Base-by-base conservation (phyloP, 1,140 invertebrate genomes). In the Choristoneura fumiferana region DNA sequence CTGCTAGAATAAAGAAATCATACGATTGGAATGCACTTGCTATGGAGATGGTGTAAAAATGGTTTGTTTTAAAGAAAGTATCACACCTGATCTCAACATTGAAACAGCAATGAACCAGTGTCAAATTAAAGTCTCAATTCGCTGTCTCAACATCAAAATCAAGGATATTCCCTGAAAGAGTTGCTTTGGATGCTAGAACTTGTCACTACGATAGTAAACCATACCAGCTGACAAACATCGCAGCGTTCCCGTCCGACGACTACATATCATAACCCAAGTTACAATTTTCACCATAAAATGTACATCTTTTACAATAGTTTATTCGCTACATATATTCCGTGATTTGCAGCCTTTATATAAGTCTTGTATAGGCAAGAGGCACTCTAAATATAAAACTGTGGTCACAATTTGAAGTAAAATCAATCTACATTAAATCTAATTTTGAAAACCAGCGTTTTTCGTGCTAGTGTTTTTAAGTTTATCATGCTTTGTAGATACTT, bases 331-430 rank as follows among this genome's bases (percentile, higher is more conserved):
- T 88, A 90, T 76, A 85, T 84, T 86, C 75, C 81, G 88, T 90
- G 88, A 87, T 87, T 89, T 84, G 89, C 89, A 90, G 89, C 89
- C 89, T 90, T 90, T 88, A 85, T 87, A 87, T 90, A 90, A 90
- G 88, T 90, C 89, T 90, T 89, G 80, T 89, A 86, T 83, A 90
- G 88, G 89, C 89, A 89, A 90, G 88, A 90, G 89, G 89, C 89
- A 90, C 89, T 90, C 89, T 90, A 90, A 90, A 85, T 89, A 89
- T 89, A 87, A 90, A 89, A 89, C 80, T 78, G 88, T 90, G 89
- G 87, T 89, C 87, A 89, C 87, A 89, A 87, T 86, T 85, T 79
- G 81, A 77, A 65, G 79, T 84, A 81, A 84, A 88, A 87, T 71
- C 73, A 85, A 81, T 77, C 79, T 85, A 86, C 81, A 63, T 73